Conservation (phyloP, 2,888 invertebrate genomes). For the Caenorhabditis sp. region DNA sequence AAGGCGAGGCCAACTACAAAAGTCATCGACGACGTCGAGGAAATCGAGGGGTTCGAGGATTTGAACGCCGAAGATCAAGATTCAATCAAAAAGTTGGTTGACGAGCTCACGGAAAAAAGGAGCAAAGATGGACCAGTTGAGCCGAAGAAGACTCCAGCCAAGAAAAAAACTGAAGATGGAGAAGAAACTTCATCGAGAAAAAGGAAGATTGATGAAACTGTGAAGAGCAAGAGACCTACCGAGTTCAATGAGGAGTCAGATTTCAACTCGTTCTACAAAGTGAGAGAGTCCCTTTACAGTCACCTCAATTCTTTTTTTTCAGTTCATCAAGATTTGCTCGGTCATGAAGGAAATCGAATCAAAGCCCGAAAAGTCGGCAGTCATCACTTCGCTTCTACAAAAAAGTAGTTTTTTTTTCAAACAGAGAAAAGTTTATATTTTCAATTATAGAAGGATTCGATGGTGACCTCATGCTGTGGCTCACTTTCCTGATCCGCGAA, state of each 20-base stretch:
- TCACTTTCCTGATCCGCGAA: constrained; percentile 90
- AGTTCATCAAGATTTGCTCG: constrained; percentile 75
- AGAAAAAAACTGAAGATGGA: constrained; percentile 32
- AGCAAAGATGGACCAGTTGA: constrained; percentile 52
- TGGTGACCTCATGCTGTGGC: constrained; percentile 87
- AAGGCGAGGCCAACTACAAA: constrained; percentile 91
- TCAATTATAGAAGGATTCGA: constrained; percentile 68
- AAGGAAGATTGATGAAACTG: constrained; percentile 24
- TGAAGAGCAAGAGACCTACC: constrained; percentile 47
- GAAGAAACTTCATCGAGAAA: constrained; percentile 48
- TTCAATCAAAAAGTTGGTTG: constrained; percentile 68
- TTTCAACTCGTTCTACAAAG: constrained; percentile 70
- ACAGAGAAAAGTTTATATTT: not conserved
- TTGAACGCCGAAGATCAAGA: constrained; percentile 62
- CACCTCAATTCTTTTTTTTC: no score
- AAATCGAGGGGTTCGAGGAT: constrained; percentile 86
- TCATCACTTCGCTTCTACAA: constrained; percentile 62
- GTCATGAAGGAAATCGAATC: constrained; percentile 64
- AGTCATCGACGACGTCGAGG: constrained; percentile 89
- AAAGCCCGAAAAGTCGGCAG: constrained; percentile 68
- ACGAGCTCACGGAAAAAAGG: constrained; percentile 66
- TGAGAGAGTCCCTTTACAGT: no score
- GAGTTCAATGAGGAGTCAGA: constrained; percentile 64
- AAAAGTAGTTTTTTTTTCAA: constrained; percentile 61
- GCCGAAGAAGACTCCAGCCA: constrained; percentile 58